phyloP scores from a whole-genome alignment of 2,797 vertebrate species.

The Morus bassanus region DNA sequence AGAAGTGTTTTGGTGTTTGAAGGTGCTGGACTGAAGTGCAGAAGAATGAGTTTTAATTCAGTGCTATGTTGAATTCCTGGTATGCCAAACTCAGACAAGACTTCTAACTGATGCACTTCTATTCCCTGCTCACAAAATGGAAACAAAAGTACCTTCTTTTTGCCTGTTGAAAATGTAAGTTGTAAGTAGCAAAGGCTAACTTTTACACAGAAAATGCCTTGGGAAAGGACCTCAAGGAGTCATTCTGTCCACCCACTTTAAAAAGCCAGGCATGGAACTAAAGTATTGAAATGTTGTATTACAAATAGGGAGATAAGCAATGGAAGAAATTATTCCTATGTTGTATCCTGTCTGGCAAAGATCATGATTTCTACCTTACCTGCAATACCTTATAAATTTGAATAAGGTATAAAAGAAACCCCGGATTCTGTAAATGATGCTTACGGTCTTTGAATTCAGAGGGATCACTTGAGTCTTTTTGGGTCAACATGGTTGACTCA shows the following conservation, averaged over 20 bases:
- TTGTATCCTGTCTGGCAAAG: neutral
- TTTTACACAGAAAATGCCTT: neutral
- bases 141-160: neutral
- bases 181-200: neutral
- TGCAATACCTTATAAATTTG: neutral
- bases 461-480: neutral
- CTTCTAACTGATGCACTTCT: neutral
- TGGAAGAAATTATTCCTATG: neutral
- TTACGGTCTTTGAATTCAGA: neutral
- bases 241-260: neutral
- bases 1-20: neutral
- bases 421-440: neutral
- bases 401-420: neutral
- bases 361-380: neutral
- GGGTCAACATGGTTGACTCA: rapidly evolving
- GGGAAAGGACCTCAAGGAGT: neutral
- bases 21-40: neutral
- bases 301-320: neutral
- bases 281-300: neutral
- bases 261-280: neutral
- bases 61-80: neutral
- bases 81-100: neutral
- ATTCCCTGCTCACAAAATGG: neutral
- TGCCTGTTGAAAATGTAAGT: neutral
- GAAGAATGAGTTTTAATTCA: neutral